Evolutionary conservation across 2,797 vertebrate genomes (phyloP), one percentile per base, ranked within the genome.

Genomic region (Limnodromus scolopaceus): DNA sequence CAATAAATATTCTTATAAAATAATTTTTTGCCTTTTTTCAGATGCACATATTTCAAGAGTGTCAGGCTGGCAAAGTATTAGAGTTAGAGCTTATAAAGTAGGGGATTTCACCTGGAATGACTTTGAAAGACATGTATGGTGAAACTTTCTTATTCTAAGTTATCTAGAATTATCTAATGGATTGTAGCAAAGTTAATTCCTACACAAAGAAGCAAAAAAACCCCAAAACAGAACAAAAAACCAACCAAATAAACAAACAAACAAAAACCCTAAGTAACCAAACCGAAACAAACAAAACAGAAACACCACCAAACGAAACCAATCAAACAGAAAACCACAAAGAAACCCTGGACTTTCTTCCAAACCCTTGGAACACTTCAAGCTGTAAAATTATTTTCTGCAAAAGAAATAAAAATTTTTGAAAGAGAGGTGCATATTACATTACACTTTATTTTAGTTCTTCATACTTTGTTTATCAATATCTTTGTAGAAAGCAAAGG

Each of bases 1-100:
- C 10, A 92, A 80, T 82, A 92, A 79, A 77, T 74, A 70, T 74
- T 49, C 28, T n/a, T 45, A 87, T 39, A 13, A 92, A 91, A 76
- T 28, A 41, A 1, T 30, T 61, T 32, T 71, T 84, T 15, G 64
- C 7, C 55, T 87, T 83, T 74, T 80, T 48, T 55, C 30, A 20
- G 36, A 5, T 45, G 25, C 17, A 70, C 6, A 6, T 87, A 74
- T 91, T 93, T 95, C 39, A 80, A 77, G n/a, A 57, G 41, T 77
- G 3, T 63, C 77, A 90, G 16, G 4, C 16, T 66, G 36, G 9
- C 3, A 32, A 64, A 32, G 16, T 61, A 36, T 71, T 53, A 75
- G 23, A 63, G 3, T 49, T 53, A 78, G n/a, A 90, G 9, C 23
- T 77, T 51, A 66, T 45, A 60, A 82, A 72, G 30, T 13, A 72